phyloP scores from a whole-genome alignment of 2,113 vertebrate genomes.

The Neomonachus schauinslandi region DNA sequence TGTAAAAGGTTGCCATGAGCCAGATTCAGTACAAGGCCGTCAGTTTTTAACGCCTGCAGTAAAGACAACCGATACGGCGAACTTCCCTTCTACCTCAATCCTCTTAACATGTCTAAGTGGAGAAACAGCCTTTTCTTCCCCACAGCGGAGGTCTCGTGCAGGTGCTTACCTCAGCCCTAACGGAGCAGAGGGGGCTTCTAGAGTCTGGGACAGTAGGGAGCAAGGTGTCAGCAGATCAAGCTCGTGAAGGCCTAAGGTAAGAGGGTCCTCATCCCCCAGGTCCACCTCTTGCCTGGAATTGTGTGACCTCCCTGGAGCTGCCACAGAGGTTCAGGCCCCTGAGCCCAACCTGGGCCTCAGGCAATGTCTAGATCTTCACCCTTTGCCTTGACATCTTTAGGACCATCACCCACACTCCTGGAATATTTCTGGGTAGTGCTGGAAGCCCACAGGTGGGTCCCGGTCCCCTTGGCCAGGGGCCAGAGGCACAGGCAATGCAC shows the following conservation, averaged over 20 bases:
- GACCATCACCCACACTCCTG: constrained; percentile 74
- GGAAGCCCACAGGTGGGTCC: constrained; percentile 76
- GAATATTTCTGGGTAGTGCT: constrained; percentile 78
- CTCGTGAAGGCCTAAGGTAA: neutral
- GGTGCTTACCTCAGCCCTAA: neutral
- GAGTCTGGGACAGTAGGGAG: neutral
- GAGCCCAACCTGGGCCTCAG: neutral
- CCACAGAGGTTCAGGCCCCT: neutral
- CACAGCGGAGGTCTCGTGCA: neutral
- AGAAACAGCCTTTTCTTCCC: neutral
- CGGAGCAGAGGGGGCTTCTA: neutral
- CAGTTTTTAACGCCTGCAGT: neutral
- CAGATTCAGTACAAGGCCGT: neutral
- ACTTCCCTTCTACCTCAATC: neutral
- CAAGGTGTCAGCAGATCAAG: neutral
- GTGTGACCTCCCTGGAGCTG: neutral
- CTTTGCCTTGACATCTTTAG: neutral
- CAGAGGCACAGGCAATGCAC: neutral
- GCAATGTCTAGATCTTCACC: neutral
- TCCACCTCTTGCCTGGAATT: neutral
- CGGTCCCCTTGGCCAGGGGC: neutral
- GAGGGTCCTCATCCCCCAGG: neutral
- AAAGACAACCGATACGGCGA: neutral
- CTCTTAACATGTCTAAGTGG: neutral
- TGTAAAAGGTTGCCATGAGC: neutral